Conservation (phyloP, 1,140 invertebrate genomes). For the Aphis gossypii region DNA sequence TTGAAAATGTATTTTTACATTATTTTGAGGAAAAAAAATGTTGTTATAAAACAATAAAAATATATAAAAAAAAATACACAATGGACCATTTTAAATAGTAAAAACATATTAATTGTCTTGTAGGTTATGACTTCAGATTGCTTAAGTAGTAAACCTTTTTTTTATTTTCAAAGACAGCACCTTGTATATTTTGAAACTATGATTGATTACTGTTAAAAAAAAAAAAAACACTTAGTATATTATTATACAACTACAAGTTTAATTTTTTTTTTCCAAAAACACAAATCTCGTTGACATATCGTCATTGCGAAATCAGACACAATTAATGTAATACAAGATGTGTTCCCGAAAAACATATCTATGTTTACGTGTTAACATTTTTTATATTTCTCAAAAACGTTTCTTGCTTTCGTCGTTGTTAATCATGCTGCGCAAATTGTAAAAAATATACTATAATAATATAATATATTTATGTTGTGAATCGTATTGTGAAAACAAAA, state of each 20-base stretch:
- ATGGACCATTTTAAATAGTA: neutral
- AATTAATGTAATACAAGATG: neutral
- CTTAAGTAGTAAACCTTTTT: too few species aligned
- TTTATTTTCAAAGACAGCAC: neutral
- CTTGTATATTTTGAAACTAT: neutral
- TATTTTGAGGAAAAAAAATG: neutral
- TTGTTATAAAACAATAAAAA: neutral
- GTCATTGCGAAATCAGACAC: neutral
- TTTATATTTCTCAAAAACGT: neutral
- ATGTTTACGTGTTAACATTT: neutral
- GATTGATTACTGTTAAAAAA: neutral
- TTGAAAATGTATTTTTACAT: neutral
- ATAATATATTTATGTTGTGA: neutral
- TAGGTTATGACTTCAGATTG: too few species aligned
- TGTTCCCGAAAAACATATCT: neutral
- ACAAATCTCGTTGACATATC: neutral
- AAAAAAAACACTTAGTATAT: neutral
- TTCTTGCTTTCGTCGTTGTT: neutral
- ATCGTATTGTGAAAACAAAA: neutral
- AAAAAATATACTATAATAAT: neutral
- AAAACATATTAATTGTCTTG: neutral
- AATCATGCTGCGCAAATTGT: neutral
- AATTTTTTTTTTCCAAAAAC: neutral
- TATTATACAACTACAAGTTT: neutral
- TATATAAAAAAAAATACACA: neutral